Evolutionary conservation across 1,140 invertebrate genomes (phyloP), one percentile per base, ranked within the genome.

Genomic region (Drosophila lacertosa): DNA sequence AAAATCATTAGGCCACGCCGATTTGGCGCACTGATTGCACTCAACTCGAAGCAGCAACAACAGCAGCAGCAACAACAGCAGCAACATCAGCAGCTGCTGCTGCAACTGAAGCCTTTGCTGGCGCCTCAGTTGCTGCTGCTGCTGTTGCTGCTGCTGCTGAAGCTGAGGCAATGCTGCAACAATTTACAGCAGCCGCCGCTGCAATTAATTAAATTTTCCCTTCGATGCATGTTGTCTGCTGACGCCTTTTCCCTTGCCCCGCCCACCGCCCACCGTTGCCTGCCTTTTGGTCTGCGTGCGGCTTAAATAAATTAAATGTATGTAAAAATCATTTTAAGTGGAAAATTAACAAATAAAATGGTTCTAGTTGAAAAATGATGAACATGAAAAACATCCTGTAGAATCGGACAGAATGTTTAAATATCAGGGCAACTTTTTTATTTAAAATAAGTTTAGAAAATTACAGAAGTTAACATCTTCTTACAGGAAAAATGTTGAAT

Each of bases 201-300:
- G 82, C 82, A 86, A 86, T 86, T 86, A 86, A 86, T 86, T 86
- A 88, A 77, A 86, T 86, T 86, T 86, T 88, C 78, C 78, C 47
- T 67, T 69, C 57, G 39, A 37, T 63, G 44, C 45, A 62, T 66
- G 63, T n/a, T 48, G 53, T 50, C 44, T 16, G 13, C 11, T 50
- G 47, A n/a, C n/a, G n/a, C n/a, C n/a, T n/a, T n/a, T n/a, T n/a
- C n/a, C n/a, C n/a, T n/a, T n/a, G n/a, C n/a, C n/a, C n/a, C n/a
- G n/a, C n/a, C n/a, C n/a, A n/a, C n/a, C n/a, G n/a, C n/a, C n/a
- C n/a, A n/a, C n/a, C n/a, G n/a, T 59, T 59, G 63, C 20, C 55
- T 39, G 51, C 18, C 63, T 18, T 20, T 69, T 33, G 32, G 9
- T 58, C 48, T 50, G 68, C 63, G 55, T 84, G 74, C 40, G 74